These are phyloP conservation scores for Otis tarda DNA, from an alignment of 2,113 vertebrate species.

Conservation along the genomic window DNA sequence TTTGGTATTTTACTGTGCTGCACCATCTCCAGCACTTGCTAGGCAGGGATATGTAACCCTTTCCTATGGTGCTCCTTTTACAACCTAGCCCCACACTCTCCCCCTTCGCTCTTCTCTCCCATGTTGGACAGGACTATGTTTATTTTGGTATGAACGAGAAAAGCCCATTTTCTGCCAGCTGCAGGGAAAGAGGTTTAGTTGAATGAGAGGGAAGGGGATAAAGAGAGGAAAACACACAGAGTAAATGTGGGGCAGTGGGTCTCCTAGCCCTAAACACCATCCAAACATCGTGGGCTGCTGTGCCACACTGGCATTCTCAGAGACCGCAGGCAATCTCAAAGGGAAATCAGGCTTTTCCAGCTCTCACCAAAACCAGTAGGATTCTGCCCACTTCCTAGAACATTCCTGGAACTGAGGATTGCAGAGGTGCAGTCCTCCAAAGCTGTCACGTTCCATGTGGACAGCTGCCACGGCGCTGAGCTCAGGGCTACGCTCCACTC, in stretches of 20 bases:
- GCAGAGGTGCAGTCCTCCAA: slow-evolving; percentile 12
- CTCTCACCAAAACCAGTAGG: background rate
- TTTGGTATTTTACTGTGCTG: background rate
- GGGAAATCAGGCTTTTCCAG: background rate
- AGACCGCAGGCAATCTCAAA: background rate
- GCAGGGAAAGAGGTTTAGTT: background rate
- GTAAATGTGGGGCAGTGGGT: background rate
- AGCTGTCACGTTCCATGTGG: slow-evolving; percentile 29
- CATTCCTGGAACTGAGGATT: slow-evolving; percentile 57
- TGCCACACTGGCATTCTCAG: background rate
- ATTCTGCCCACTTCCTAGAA: slow-evolving; percentile 62
- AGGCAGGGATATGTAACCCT: background rate
- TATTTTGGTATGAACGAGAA: background rate
- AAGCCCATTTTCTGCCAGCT: background rate
- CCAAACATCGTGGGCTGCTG: rapidly evolving
- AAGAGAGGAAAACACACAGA: background rate
- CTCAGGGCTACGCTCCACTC: background rate
- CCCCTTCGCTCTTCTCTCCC: background rate
- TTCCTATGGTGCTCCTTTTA: background rate
- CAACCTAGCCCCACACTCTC: background rate
- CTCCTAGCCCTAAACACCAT: background rate
- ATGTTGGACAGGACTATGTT: background rate
- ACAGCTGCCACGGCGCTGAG: slow-evolving; percentile 21
- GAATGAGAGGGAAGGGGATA: background rate
- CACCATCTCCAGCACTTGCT: background rate